Evolutionary conservation across 2,113 vertebrate species (phyloP), one percentile per base, ranked within the genome.

Genomic region (Arizona elegans): DNA sequence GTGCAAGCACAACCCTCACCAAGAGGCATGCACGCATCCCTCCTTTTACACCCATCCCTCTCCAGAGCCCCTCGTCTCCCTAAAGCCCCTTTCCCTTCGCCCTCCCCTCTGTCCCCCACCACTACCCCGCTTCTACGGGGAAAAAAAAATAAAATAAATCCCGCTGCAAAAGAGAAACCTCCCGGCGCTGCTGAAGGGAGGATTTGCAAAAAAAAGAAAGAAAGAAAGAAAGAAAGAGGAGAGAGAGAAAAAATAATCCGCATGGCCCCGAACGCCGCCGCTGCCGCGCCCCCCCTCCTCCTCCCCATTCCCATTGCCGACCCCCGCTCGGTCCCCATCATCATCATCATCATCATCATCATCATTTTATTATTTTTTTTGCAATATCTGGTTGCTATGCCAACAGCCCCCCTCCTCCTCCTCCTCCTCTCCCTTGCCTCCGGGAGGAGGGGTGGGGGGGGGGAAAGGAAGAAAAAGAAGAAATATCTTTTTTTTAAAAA

Each of bases 381-480:
- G 43, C 96, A 95, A 96, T 96, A 97, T 94, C 96, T 95, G 96
- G 98, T 98, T 98, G 98, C 98, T 98, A 98, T 98, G 98, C 98
- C 98, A 98, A 98, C 97, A 97, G 29, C 65, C 65, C 65, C 65
- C 70, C 11, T 9, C 8, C 8, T 47, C 38, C 1, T 56, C 12
- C 21, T 23, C 56, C 56, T 8, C 70, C 70, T 54, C n/a, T 13
- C 15, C 62, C 26, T 65, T 13, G 11, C 62, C 62, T 12, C 12
- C 12, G 29, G 29, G 8, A 19, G 33, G n/a, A 33, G 5, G 11
- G 10, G 38, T 43, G 0, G 26, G 11, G 13, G 5, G 12, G n/a
- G 1, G 1, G 12, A 15, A 15, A 12, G 3, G 0, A 2, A n/a
- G 6, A 10, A 6, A 38, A 19, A n/a, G 29, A 70, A 70, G 24